phyloP scores from a whole-genome alignment of 2,113 vertebrate species.

The Grallaria varia region DNA sequence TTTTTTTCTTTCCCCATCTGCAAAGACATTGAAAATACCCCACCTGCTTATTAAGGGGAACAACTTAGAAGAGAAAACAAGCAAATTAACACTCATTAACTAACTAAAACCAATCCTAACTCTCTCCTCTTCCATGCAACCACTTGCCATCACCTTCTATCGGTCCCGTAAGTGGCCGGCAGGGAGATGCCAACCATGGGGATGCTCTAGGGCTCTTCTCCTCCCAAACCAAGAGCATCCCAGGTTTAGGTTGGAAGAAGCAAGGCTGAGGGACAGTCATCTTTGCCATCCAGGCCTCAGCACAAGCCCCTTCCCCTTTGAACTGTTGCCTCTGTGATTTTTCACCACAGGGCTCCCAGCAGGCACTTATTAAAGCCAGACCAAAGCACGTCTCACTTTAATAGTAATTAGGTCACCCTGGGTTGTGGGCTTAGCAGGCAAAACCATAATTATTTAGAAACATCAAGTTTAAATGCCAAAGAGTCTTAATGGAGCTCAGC shows the following conservation, averaged over 20 bases:
- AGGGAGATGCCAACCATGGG: fast-evolving
- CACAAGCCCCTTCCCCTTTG: neutral
- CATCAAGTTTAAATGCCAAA: slow-evolving; percentile 60
- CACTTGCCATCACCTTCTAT: neutral
- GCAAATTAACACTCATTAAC: neutral
- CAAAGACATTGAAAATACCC: slow-evolving; percentile 7
- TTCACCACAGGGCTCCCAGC: neutral
- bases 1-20: neutral
- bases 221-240: neutral
- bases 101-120: neutral
- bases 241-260: neutral
- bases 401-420: slow-evolving; percentile 62
- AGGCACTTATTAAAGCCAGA: slow-evolving; percentile 51
- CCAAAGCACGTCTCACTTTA: slow-evolving; percentile 15
- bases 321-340: slow-evolving; percentile 19
- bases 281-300: neutral
- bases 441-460: slow-evolving; percentile 71
- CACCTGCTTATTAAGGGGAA: slow-evolving; percentile 3
- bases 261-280: neutral
- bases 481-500: slow-evolving; percentile 64
- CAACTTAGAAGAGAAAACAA: neutral
- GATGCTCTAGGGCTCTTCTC: neutral
- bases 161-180: neutral
- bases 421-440: slow-evolving; percentile 58
- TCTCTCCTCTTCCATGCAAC: neutral